Evolutionary conservation across 1,140 invertebrate genomes (phyloP).

Genomic region (Steinernema khuongi): DNA sequence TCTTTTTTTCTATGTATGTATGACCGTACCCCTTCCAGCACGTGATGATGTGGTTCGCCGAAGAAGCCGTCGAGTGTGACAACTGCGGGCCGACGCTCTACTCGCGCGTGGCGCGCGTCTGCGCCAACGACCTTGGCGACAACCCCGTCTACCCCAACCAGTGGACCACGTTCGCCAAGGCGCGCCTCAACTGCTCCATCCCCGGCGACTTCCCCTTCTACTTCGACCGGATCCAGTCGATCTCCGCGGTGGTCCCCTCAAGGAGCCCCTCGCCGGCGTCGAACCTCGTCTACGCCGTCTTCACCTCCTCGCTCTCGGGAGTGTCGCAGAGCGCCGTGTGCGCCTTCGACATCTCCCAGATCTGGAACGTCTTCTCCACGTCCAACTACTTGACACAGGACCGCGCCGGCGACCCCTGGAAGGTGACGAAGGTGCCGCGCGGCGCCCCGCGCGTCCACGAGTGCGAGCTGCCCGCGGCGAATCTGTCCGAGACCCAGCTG

Average conservation of each 20-base stretch:
- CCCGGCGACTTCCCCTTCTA: slow-evolving; percentile 76
- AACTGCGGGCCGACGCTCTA: slow-evolving; percentile 7
- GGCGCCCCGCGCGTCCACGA: background rate
- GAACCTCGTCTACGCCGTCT: slow-evolving; percentile 9
- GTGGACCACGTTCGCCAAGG: slow-evolving; percentile 89
- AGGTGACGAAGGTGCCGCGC: background rate
- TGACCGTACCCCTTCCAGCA: too few species aligned
- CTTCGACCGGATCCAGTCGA: slow-evolving; percentile 29
- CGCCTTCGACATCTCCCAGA: slow-evolving; percentile 8
- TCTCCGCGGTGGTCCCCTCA: background rate
- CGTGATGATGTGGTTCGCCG: slow-evolving; percentile 14
- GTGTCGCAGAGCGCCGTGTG: background rate
- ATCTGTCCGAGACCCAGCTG: background rate
- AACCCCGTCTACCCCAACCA: slow-evolving; percentile 4
- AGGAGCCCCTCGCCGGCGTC: background rate
- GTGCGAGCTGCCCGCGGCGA: background rate
- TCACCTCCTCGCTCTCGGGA: slow-evolving; percentile 1
- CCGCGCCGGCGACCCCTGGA: background rate
- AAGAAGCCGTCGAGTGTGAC: slow-evolving; percentile 9
- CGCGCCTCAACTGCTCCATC: slow-evolving; percentile 81
- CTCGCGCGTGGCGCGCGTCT: background rate
- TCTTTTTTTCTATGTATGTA: too few species aligned
- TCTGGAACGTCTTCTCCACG: background rate
- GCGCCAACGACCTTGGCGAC: background rate
- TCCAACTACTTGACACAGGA: slow-evolving; percentile 2